Percentiles rank a stretch among this genome's conserved stretches.
phyloP scores from a whole-genome alignment of 2,797 vertebrate genomes.

The Myotis myotis region DNA sequence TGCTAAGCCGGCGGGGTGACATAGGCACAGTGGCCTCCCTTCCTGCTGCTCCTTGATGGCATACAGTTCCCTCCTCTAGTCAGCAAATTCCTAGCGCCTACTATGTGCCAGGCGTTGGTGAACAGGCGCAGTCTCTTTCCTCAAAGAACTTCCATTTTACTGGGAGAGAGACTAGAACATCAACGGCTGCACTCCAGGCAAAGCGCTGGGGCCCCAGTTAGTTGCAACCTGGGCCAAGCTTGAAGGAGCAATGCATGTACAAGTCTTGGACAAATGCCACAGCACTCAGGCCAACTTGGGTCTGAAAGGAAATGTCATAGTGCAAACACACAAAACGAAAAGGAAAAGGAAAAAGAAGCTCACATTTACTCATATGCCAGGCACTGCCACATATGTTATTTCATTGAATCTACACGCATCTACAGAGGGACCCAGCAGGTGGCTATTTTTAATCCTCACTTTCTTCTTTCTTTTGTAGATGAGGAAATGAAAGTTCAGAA shows the following conservation, averaged over 20 bases:
- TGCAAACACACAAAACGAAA: conserved; percentile 60
- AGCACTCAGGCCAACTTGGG: conserved; percentile 40
- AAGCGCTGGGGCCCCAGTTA: background rate
- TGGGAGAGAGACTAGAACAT: background rate
- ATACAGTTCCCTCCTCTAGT: background rate
- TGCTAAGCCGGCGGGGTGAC: background rate
- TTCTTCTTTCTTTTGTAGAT: background rate
- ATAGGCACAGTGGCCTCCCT: rapidly evolving
- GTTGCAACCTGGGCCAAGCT: background rate
- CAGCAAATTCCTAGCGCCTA: background rate
- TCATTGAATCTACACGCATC: conserved; percentile 6
- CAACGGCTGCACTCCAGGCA: background rate
- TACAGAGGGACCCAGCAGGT: conserved; percentile 26
- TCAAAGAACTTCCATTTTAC: background rate
- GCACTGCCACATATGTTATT: conserved; percentile 38
- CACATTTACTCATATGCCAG: conserved; percentile 52
- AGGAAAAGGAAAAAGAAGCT: conserved; percentile 40
- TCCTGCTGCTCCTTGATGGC: background rate
- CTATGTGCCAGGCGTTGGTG: background rate
- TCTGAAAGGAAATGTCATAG: conserved; percentile 66
- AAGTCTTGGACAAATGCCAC: conserved; percentile 51
- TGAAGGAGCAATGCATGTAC: background rate
- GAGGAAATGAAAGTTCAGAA: conserved; percentile 27
- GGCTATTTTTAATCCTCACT: conserved; percentile 45
- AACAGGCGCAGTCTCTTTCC: background rate